Evolutionary conservation across 2,888 invertebrate genomes (phyloP).

Genomic region (Oxyscelio sp.): DNA sequence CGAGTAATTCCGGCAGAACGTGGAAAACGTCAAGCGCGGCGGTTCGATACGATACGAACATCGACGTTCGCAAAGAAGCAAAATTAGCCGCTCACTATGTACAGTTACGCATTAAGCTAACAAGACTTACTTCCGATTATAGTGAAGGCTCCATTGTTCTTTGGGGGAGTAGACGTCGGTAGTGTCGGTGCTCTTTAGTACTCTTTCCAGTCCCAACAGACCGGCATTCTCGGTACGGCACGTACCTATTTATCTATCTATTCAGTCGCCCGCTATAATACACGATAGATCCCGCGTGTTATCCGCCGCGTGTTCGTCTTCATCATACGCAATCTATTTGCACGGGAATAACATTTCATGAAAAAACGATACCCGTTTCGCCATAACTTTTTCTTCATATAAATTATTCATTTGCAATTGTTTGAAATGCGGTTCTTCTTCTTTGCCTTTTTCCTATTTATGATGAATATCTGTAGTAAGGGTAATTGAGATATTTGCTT

Average conservation of each 20-base stretch:
- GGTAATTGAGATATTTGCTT: slow-evolving; percentile 53
- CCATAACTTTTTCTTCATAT: slow-evolving; percentile 51
- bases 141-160: slow-evolving; percentile 84
- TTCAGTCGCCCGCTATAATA: slow-evolving; percentile 83
- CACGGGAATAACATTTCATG: slow-evolving; percentile 59
- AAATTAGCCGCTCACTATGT: slow-evolving; percentile 85
- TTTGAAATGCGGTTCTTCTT: slow-evolving; percentile 39
- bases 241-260: slow-evolving; percentile 85
- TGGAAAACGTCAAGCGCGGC: slow-evolving; percentile 66
- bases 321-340: slow-evolving; percentile 72
- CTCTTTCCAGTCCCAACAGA: slow-evolving; percentile 69
- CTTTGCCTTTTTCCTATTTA: neutral
- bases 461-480: neutral
- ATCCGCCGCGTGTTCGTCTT: slow-evolving; percentile 79
- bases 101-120: slow-evolving; percentile 87
- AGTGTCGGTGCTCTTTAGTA: slow-evolving; percentile 80
- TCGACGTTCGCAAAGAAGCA: slow-evolving; percentile 76
- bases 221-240: slow-evolving; percentile 79
- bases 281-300: slow-evolving; percentile 84
- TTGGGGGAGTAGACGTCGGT: slow-evolving; percentile 78
- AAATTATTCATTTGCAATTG: slow-evolving; percentile 62
- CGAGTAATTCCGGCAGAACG: slow-evolving; percentile 69
- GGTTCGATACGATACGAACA: slow-evolving; percentile 65
- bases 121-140: slow-evolving; percentile 87
- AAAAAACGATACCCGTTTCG: slow-evolving; percentile 46